Conservation (phyloP, 1,140 invertebrate species). For the Sogatella furcifera region DNA sequence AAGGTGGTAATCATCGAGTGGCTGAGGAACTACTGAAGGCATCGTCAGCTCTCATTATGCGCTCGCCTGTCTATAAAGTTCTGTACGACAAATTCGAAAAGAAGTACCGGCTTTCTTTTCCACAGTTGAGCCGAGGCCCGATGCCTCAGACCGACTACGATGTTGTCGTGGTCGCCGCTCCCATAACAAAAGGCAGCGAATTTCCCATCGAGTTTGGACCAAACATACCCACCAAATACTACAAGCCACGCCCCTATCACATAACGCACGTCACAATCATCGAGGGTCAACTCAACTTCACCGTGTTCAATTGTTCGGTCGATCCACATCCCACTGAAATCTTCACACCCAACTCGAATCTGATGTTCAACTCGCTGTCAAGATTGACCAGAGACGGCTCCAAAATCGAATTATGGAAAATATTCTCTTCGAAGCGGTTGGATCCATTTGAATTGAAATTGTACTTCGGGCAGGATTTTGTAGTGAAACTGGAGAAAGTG, state of each 20-base stretch:
- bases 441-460: no score
- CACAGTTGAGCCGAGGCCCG: no score
- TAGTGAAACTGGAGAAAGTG: constrained; percentile 13
- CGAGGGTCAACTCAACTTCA: constrained; percentile 36
- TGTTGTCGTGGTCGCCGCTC: constrained; percentile 47
- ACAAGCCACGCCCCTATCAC: constrained; percentile 36
- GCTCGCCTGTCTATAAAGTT: no score
- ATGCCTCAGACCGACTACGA: constrained; percentile 34
- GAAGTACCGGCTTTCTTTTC: no score
- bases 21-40: constrained; percentile 33
- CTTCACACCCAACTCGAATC: no score
- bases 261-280: constrained; percentile 45
- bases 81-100: no score
- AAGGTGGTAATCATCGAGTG: constrained; percentile 48
- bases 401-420: no score
- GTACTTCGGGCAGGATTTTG: constrained; percentile 38
- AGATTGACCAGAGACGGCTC: no score
- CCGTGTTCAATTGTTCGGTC: constrained; percentile 34
- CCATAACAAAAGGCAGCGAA: constrained; percentile 36
- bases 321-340: no score
- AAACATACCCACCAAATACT: constrained; percentile 24
- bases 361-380: no score
- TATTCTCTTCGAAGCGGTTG: no score
- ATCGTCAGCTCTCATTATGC: constrained; percentile 18
- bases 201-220: constrained; percentile 26